Base-by-base conservation (phyloP, 2,888 invertebrate genomes). In the Junonia oenone region DNA sequence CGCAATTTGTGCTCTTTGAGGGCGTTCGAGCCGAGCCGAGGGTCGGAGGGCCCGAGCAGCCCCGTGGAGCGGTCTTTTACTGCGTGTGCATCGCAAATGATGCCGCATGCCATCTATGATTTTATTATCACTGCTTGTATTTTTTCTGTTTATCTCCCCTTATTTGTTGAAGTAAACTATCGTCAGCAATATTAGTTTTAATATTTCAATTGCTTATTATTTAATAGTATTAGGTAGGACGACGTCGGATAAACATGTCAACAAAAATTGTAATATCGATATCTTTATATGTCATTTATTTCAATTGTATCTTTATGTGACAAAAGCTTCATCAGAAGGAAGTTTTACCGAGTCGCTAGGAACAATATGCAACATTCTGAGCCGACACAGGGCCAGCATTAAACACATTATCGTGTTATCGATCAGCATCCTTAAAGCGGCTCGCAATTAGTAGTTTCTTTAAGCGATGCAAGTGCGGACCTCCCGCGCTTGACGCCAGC, bases 391-490 rank as follows among this genome's bases (percentile, higher is more conserved):
- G 73, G 67, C 73, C 68, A 73, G 73, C 78, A 83, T 85, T 83
- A 82, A 84, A 79, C 68, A 77, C 78, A 83, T 83, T 86, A 85
- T 83, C 85, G 73, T 76, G 76, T 81, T 83, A 83, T 86, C 82
- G 83, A 87, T 83, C 81, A 80, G 78, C 71, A 77, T 82, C 74
- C 77, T 79, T 80, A 78, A 81, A 80, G 78, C 78, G 76, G 79
- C 69, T 72, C 69, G 82, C 81, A 86, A 85, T 87, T 85, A 84
- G 83, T 77, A 78, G 77, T 73, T 67, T 64, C 66, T 68, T 65
- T 64, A 64, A 67, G 63, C 63, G 68, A 54, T 51, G 68, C 68
- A 64, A 64, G 65, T 73, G 70, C 69, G 67, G 87, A 87, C 85
- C 86, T 76, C 76, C 83, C 84, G 81, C 73, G 81, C 73, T 72